A percentile compares a stretch with the other conserved stretches of the same genome.
Evolutionary conservation across 1,140 invertebrate genomes (phyloP).

Genomic region (Periplaneta americana): DNA sequence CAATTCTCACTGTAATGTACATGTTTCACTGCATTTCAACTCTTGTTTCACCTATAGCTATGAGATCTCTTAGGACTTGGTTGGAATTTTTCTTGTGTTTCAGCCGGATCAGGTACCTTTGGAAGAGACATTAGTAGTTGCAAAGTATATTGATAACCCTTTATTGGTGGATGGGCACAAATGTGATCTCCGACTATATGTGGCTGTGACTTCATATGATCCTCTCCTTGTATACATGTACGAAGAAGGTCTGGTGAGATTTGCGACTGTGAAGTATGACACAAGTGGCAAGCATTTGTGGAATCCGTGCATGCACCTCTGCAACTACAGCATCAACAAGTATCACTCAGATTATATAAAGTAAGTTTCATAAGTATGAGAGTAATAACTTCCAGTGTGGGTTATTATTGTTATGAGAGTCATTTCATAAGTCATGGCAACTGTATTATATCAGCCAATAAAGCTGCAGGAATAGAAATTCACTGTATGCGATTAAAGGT

Average conservation of each 20-base stretch:
- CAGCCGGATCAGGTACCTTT: constrained; percentile 86
- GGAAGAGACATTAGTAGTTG: constrained; percentile 87
- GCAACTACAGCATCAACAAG: constrained; percentile 93
- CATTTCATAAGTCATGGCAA: too few relatives aligned
- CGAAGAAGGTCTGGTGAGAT: constrained; percentile 79
- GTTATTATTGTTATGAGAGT: too few relatives aligned
- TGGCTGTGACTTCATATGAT: constrained; percentile 78
- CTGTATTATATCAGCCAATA: too few relatives aligned
- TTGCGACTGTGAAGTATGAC: constrained; percentile 84
- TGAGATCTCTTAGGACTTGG: background rate
- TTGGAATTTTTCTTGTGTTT: constrained; percentile 24
- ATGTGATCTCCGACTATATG: constrained; percentile 83
- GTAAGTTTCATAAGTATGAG: constrained; percentile 37
- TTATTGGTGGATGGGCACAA: constrained; percentile 94
- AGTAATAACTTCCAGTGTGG: too few relatives aligned
- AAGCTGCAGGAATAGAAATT: too few relatives aligned
- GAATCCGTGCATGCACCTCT: constrained; percentile 91
- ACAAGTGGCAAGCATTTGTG: constrained; percentile 71
- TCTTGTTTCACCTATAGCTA: too few relatives aligned
- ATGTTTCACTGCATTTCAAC: too few relatives aligned
- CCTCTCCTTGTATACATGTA: constrained; percentile 81
- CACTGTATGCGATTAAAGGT: too few relatives aligned
- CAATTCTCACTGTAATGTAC: too few relatives aligned
- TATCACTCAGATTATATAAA: constrained; percentile 85
- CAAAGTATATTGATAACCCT: constrained; percentile 90